A percentile compares a stretch with the other conserved stretches of the same genome.
Conservation (phyloP, 2,888 invertebrate species). For the Cantharis rustica region DNA sequence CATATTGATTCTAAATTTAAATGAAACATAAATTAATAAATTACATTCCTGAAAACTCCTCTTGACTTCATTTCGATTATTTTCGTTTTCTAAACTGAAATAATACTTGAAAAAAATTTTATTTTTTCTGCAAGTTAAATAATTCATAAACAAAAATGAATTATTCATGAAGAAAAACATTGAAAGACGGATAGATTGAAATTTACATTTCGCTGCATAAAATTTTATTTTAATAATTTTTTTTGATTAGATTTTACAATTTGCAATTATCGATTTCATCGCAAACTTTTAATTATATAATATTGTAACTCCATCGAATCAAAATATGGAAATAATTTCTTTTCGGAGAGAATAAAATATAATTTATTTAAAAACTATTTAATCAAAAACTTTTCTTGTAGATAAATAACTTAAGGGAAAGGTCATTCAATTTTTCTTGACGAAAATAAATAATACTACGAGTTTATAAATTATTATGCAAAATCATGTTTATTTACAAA, state of each 20-base stretch:
- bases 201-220: neutral
- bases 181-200: neutral
- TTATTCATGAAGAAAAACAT: neutral
- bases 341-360: neutral
- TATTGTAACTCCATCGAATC: neutral
- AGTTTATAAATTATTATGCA: neutral
- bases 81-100: neutral
- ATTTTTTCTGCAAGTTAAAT: neutral
- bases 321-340: neutral
- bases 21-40: neutral
- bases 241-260: neutral
- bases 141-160: neutral
- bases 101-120: neutral
- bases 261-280: neutral
- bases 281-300: neutral
- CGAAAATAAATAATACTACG: too few species aligned
- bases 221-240: neutral
- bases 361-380: too few species aligned
- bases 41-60: neutral
- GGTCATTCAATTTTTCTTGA: neutral
- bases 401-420: neutral
- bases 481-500: neutral
- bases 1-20: neutral
- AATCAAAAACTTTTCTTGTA: neutral
- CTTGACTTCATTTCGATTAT: neutral